phyloP scores from a whole-genome alignment of 2,113 vertebrate species.

The Mobula birostris region DNA sequence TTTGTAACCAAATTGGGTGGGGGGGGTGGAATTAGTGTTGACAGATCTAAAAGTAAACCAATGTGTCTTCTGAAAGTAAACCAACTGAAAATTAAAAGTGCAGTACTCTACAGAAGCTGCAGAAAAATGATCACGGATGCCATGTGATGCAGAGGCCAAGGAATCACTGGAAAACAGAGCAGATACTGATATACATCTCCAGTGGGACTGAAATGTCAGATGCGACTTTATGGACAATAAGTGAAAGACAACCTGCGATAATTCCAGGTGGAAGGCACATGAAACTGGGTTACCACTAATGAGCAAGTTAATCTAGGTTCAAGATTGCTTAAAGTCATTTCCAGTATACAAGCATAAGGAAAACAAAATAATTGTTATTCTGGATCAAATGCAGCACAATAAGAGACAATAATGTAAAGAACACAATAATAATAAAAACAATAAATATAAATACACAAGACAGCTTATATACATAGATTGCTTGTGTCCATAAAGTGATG shows the following conservation, averaged over 20 bases:
- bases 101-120: background rate
- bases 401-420: too few relatives aligned
- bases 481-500: too few relatives aligned
- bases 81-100: too few relatives aligned
- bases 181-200: background rate
- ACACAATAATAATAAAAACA: too few relatives aligned
- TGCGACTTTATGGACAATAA: background rate
- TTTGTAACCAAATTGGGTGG: background rate
- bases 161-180: background rate
- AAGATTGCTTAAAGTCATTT: too few relatives aligned
- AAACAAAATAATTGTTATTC: too few relatives aligned
- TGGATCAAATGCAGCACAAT: too few relatives aligned
- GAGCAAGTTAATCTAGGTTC: background rate
- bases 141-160: background rate
- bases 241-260: background rate
- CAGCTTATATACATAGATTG: too few relatives aligned
- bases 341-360: too few relatives aligned
- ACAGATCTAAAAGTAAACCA: background rate
- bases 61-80: background rate
- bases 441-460: too few relatives aligned
- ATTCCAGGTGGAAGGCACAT: background rate
- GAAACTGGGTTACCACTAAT: background rate
- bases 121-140: background rate
- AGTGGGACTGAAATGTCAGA: constrained; percentile 4
- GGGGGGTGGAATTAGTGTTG: background rate